Evolutionary conservation across 2,797 vertebrate species (phyloP).

Genomic region (Jordanella pulchra): DNA sequence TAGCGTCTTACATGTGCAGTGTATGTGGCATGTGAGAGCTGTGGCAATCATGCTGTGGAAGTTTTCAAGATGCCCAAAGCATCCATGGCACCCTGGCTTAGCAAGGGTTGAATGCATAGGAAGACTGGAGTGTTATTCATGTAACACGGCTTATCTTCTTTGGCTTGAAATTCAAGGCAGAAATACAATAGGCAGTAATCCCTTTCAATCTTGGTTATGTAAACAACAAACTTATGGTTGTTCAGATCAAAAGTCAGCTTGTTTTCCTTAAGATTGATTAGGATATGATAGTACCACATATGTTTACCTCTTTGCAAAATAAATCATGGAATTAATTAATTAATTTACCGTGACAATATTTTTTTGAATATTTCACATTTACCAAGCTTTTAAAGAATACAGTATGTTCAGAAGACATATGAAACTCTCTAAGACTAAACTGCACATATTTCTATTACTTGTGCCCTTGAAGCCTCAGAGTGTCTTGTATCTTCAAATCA

Average conservation of each 20-base stretch:
- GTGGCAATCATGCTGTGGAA: neutral
- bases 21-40: neutral
- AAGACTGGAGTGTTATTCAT: neutral
- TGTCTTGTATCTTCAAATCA: neutral
- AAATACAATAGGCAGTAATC: neutral
- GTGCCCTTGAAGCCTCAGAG: neutral
- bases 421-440: neutral
- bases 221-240: neutral
- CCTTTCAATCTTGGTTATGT: neutral
- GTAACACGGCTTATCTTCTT: neutral
- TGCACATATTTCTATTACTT: neutral
- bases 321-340: neutral
- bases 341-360: neutral
- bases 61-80: neutral
- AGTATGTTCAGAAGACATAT: neutral
- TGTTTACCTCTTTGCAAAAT: neutral
- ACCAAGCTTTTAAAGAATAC: neutral
- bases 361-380: neutral
- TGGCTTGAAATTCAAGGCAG: neutral
- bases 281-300: neutral
- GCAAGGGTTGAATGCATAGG: no score
- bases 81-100: neutral
- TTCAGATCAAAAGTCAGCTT: neutral
- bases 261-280: neutral
- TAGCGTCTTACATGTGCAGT: neutral